Evolutionary conservation across 2,888 invertebrate genomes (phyloP), one percentile per base, ranked within the genome.

Genomic region (Clostera curtula): DNA sequence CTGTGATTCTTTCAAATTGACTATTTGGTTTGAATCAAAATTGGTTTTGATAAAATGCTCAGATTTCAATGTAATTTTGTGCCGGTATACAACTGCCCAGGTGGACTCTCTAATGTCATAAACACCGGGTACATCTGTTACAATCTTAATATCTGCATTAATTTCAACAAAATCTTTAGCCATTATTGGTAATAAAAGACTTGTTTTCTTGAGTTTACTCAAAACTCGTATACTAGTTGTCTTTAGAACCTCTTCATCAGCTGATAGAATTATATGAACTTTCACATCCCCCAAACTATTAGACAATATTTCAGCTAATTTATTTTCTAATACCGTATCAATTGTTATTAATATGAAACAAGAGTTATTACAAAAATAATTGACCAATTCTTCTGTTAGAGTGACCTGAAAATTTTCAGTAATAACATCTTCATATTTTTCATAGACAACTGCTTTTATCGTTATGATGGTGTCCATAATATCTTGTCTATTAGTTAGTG

Each of bases 401-500:
- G 40, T 51, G 11, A 67, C 15, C 14, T 63, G 44, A 3, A 27
- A 19, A 18, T 58, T 53, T 17, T 63, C 60, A 27, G 40, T 43
- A 4, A 56, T 29, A 15, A 63, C 60, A 42, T 79, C 68, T 34
- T 63, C 51, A 40, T 73, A 79, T 16, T 38, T 62, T 27, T 75
- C 68, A 46, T 58, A 73, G 4, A 76, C 55, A 14, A 36, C 34
- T 1, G 67, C 37, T 14, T 40, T 54, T 21, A 50, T 49, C 1
- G 46, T 23, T 26, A 82, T 50, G 4, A 72, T 35, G 19, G 43
- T 55, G 17, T 66, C 49, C 56, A 80, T 58, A 4, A 82, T 37
- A 24, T 79, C 73, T 36, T 59, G 64, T 28, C 74, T 60, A 10
- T 66, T 71, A 1, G 75, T 61, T 15, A 82, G 46, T 1, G 82